A percentile compares a stretch with the other conserved stretches of the same genome.
These are phyloP conservation scores for Aeoliscus strigatus DNA, from an alignment of 2,797 vertebrate species.

Conservation along the genomic window DNA sequence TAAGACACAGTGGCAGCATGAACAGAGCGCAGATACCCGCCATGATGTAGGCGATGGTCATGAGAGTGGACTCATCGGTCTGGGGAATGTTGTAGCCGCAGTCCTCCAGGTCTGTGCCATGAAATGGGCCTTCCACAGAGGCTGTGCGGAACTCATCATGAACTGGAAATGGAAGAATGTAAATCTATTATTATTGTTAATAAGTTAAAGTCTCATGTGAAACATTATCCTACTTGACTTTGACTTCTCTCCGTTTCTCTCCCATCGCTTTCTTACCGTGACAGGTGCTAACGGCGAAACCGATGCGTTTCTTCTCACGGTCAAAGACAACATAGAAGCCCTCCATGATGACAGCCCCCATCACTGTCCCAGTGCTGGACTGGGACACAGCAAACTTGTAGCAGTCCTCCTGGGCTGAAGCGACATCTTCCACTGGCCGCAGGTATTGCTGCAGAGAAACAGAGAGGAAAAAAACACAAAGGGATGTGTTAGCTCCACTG, in stretches of 20 bases:
- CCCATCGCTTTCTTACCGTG: slow-evolving; percentile 78
- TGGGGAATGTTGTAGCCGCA: slow-evolving; percentile 98
- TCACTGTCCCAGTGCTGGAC: slow-evolving; percentile 94
- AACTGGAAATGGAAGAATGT: slow-evolving; percentile 61
- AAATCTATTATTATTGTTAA: neutral
- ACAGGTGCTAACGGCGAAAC: slow-evolving; percentile 95
- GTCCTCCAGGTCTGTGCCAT: slow-evolving; percentile 88
- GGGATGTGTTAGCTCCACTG: too few species aligned
- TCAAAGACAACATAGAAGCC: slow-evolving; percentile 98
- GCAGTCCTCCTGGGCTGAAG: slow-evolving; percentile 93
- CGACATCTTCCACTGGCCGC: slow-evolving; percentile 93
- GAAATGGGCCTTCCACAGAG: slow-evolving; percentile 87
- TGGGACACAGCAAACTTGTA: slow-evolving; percentile 98
- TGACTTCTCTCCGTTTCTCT: neutral
- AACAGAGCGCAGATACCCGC: slow-evolving; percentile 98
- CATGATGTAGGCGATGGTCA: slow-evolving; percentile 99
- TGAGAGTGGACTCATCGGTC: slow-evolving; percentile 95
- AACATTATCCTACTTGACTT: neutral
- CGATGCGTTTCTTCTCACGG: slow-evolving; percentile 87
- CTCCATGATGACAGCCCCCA: slow-evolving; percentile 99
- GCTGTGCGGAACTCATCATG: slow-evolving; percentile 92
- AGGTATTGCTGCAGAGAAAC: slow-evolving; percentile 86
- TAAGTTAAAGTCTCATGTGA: neutral
- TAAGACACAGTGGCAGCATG: slow-evolving; percentile 97
- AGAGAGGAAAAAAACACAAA: neutral